Conservation (phyloP, 2,797 vertebrate genomes). For the Enteromius trimaculatus region DNA sequence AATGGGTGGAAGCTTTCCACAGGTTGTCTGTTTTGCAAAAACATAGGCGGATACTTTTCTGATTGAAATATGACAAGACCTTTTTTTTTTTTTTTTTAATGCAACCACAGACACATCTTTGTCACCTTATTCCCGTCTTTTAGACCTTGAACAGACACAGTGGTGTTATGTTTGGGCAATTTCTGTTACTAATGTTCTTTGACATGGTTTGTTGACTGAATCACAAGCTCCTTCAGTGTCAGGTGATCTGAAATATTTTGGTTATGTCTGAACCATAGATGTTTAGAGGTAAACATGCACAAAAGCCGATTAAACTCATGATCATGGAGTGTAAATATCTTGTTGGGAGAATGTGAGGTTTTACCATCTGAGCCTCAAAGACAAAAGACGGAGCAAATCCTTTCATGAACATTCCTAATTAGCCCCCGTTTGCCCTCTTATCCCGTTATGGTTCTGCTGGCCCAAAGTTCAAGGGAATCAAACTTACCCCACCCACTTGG, state of each 20-base stretch:
- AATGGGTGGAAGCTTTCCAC: background rate
- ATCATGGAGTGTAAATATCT: constrained; percentile 34
- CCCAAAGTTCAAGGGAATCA: constrained; percentile 57
- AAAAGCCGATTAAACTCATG: constrained; percentile 4
- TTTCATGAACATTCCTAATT: constrained; percentile 52
- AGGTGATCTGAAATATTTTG: background rate
- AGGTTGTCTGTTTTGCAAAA: constrained; percentile 13
- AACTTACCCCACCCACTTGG: constrained; percentile 41
- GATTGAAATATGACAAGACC: background rate
- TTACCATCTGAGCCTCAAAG: constrained; percentile 40
- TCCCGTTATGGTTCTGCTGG: constrained; percentile 35
- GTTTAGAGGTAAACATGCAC: constrained; percentile 32
- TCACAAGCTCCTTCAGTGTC: background rate
- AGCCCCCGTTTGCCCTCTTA: constrained; percentile 44
- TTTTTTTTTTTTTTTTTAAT: background rate
- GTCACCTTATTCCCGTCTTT: background rate
- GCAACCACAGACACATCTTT: background rate
- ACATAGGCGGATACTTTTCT: background rate
- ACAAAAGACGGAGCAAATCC: constrained; percentile 50
- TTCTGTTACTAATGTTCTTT: constrained; percentile 22
- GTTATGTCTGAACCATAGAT: background rate
- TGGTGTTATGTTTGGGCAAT: constrained; percentile 24
- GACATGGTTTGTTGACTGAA: background rate
- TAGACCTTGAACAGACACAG: constrained; percentile 16
- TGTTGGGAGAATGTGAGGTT: constrained; percentile 13